phyloP scores from a whole-genome alignment of 2,113 vertebrate species.

The Todiramphus saurophagus region DNA sequence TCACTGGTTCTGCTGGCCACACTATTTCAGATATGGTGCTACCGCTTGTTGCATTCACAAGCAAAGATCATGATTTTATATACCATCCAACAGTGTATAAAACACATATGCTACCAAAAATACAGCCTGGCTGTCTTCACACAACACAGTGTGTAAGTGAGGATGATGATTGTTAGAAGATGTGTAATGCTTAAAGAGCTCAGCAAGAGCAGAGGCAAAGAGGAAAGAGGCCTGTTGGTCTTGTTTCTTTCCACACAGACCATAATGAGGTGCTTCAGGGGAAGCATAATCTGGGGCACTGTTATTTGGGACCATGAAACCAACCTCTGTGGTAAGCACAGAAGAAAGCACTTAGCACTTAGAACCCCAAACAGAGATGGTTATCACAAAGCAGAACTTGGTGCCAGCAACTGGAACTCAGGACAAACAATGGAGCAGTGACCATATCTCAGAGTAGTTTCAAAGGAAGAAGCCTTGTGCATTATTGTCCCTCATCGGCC shows the following conservation, averaged over 20 bases:
- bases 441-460: neutral
- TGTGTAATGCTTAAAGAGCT: fast-evolving
- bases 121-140: neutral
- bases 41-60: fast-evolving
- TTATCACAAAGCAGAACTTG: neutral
- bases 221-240: neutral
- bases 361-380: neutral
- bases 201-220: neutral
- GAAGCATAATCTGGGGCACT: neutral
- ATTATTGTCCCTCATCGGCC: fast-evolving
- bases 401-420: neutral
- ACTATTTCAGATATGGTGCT: neutral
- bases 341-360: neutral
- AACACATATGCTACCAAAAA: fast-evolving
- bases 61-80: fast-evolving
- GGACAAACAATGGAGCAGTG: fast-evolving
- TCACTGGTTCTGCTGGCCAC: neutral
- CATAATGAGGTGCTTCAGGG: too few relatives aligned
- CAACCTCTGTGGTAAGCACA: neutral
- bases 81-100: neutral
- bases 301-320: too few relatives aligned
- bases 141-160: fast-evolving
- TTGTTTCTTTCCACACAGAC: fast-evolving
- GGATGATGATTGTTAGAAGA: fast-evolving
- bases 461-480: neutral